Evolutionary conservation across 2,888 invertebrate species (phyloP).

Genomic region (Strigamia crassipes): DNA sequence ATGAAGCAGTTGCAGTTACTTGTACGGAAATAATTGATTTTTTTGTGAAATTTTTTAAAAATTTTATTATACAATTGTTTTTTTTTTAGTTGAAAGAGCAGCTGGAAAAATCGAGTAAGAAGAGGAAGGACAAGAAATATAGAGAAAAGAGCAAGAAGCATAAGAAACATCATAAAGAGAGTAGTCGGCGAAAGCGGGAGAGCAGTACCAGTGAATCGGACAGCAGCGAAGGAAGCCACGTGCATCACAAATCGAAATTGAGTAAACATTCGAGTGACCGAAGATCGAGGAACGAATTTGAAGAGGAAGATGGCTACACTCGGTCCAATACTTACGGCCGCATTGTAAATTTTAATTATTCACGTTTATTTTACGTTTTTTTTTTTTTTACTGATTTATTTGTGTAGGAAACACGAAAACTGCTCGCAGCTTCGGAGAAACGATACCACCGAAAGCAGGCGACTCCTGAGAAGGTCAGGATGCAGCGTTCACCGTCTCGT

Average conservation of each 20-base stretch:
- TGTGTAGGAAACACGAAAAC: neutral
- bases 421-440: neutral
- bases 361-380: too few relatives aligned
- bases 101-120: slow-evolving; percentile 58
- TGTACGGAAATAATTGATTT: slow-evolving; percentile 59
- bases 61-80: neutral
- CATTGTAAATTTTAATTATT: too few relatives aligned
- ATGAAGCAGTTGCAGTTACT: slow-evolving; percentile 82
- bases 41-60: neutral
- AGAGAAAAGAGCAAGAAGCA: slow-evolving; percentile 7
- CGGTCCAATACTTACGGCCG: neutral
- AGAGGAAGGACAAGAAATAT: slow-evolving; percentile 44
- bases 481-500: neutral
- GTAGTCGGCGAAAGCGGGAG: neutral
- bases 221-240: slow-evolving; percentile 66
- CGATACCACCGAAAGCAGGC: neutral
- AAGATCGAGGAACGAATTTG: neutral
- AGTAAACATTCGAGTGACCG: neutral
- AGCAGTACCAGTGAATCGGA: slow-evolving; percentile 6
- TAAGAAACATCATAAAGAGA: slow-evolving; percentile 52
- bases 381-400: too few relatives aligned
- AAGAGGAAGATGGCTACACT: neutral
- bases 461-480: slow-evolving; percentile 1
- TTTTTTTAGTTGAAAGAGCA: slow-evolving; percentile 62
- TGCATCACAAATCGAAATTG: neutral